Percentiles rank a stretch among this genome's conserved stretches.
These are phyloP conservation scores for Trichopoda pennipes DNA, from an alignment of 2,888 invertebrate species.

Conservation along the genomic window DNA sequence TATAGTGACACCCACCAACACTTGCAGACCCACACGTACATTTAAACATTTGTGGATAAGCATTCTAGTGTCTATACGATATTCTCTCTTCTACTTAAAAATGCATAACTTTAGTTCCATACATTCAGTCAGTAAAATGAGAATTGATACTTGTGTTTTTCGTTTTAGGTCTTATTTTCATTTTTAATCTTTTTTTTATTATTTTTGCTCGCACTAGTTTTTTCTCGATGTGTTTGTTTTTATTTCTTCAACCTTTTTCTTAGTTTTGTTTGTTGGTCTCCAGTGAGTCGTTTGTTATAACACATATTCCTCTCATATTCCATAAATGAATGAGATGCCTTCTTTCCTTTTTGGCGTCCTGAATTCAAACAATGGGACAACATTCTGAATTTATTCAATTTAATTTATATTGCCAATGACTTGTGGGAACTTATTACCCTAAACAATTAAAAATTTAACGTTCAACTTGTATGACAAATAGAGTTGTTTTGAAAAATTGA, in stretches of 20 bases:
- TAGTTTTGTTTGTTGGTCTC: conserved; percentile 52
- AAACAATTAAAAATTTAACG: conserved; percentile 52
- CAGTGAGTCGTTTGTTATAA: conserved; percentile 60
- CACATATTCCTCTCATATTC: conserved; percentile 63
- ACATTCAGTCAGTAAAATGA: conserved; percentile 48
- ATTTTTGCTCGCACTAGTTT: conserved; percentile 2
- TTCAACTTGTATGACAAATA: conserved; percentile 40
- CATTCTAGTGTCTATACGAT: not conserved
- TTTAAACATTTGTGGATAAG: conserved; percentile 11
- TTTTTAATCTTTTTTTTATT: conserved; percentile 1
- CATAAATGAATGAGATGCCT: conserved; percentile 59
- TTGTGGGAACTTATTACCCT: conserved; percentile 60
- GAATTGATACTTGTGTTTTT: conserved; percentile 56
- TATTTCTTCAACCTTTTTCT: conserved; percentile 7
- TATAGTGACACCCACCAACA: conserved; percentile 43
- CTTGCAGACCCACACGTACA: conserved; percentile 6
- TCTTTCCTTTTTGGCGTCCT: conserved; percentile 41
- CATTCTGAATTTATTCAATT: conserved; percentile 55
- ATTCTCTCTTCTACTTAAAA: conserved; percentile 51
- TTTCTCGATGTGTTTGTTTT: conserved; percentile 15
- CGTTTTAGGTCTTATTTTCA: conserved; percentile 24
- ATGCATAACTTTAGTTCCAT: conserved; percentile 61
- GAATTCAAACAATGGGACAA: conserved; percentile 15
- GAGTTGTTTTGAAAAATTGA: conserved; percentile 17
- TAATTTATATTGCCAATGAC: conserved; percentile 64